phyloP scores from a whole-genome alignment of 2,113 vertebrate genomes.

The Lampris megalopsis region DNA sequence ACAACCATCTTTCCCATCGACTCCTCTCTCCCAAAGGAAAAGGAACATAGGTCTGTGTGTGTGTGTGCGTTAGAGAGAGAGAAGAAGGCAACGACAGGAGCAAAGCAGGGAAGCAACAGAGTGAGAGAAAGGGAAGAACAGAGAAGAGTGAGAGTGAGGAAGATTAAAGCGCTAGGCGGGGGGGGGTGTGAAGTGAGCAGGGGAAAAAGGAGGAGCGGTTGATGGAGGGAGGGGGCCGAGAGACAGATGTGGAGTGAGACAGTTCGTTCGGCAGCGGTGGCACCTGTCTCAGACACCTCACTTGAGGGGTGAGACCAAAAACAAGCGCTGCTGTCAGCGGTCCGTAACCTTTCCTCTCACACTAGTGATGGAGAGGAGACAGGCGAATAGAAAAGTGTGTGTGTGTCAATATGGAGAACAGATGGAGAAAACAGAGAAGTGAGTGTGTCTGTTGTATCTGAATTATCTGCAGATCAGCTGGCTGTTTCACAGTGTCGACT shows the following conservation, averaged over 20 bases:
- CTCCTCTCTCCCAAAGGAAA: too few species aligned
- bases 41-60: too few species aligned
- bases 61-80: too few species aligned
- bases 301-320: constrained; percentile 25
- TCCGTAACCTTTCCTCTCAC: constrained; percentile 22
- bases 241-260: constrained; percentile 18
- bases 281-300: background rate
- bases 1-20: background rate
- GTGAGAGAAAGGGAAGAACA: background rate
- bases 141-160: too few species aligned
- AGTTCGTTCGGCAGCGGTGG: constrained; percentile 12
- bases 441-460: background rate
- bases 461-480: too few species aligned
- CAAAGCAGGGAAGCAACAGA: background rate
- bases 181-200: too few species aligned
- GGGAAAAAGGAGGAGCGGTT: too few species aligned
- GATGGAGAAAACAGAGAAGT: too few species aligned
- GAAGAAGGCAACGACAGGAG: too few species aligned
- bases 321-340: constrained; percentile 18
- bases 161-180: too few species aligned
- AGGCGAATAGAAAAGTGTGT: background rate
- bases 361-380: background rate
- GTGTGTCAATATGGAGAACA: background rate
- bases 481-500: too few species aligned
- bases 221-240: too few species aligned